A percentile compares a stretch with the other conserved stretches of the same genome.
Evolutionary conservation across 2,888 invertebrate species (phyloP).

Genomic region (Trissolcus japonicus): DNA sequence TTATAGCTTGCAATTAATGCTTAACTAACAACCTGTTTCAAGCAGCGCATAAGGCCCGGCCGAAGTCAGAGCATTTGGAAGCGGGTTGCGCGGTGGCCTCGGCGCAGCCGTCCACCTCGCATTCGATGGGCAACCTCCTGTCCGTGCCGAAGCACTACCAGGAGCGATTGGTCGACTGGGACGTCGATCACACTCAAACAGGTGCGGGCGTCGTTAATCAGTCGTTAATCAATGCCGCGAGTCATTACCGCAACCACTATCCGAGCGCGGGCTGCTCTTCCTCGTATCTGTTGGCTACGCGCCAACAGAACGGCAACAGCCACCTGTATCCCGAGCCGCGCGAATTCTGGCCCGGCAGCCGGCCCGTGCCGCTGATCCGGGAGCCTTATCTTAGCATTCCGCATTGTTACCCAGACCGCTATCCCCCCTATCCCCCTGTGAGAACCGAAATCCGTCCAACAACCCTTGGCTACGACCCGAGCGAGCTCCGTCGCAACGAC

Average conservation of each 20-base stretch:
- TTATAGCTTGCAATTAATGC: constrained; percentile 65
- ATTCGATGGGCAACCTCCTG: constrained; percentile 74
- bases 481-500: constrained; percentile 61
- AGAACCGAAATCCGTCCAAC: constrained; percentile 43
- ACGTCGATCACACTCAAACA: constrained; percentile 66
- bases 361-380: constrained; percentile 65
- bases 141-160: constrained; percentile 70
- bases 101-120: constrained; percentile 69
- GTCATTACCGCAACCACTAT: constrained; percentile 58
- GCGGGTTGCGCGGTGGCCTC: constrained; percentile 60
- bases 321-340: constrained; percentile 49
- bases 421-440: constrained; percentile 61
- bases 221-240: constrained; percentile 52
- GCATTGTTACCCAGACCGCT: constrained; percentile 62
- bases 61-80: constrained; percentile 74
- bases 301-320: constrained; percentile 60
- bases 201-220: constrained; percentile 67
- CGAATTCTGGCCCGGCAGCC: constrained; percentile 61
- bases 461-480: constrained; percentile 60
- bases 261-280: constrained; percentile 40
- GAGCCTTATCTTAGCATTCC: constrained; percentile 69
- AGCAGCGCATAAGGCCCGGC: constrained; percentile 72
- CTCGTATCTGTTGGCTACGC: constrained; percentile 48
- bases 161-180: constrained; percentile 72
- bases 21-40: constrained; percentile 69